phyloP scores from a whole-genome alignment of 2,113 vertebrate species.

The Nipponia nippon region DNA sequence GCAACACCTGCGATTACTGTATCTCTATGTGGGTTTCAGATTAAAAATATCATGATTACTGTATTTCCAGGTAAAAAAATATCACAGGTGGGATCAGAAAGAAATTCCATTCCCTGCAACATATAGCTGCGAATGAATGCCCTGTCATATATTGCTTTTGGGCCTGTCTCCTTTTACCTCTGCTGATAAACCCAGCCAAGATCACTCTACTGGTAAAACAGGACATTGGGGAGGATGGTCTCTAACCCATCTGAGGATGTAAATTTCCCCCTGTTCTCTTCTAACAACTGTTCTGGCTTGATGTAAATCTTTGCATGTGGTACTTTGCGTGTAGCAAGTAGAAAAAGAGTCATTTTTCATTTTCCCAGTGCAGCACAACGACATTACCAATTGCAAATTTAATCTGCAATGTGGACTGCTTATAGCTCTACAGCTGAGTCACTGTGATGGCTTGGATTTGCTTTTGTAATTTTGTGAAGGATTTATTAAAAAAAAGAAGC shows the following conservation, averaged over 20 bases:
- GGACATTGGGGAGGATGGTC: accelerated
- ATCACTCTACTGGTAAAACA: neutral
- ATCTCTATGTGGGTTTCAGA: neutral
- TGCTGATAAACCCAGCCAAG: neutral
- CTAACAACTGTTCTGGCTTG: neutral
- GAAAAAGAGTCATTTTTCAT: neutral
- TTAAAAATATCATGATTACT: neutral
- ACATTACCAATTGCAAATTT: constrained; percentile 4
- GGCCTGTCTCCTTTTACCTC: neutral
- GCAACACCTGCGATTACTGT: neutral
- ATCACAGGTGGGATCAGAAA: neutral
- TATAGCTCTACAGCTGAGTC: neutral
- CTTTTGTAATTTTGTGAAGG: neutral
- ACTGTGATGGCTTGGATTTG: neutral
- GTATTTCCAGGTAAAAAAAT: neutral
- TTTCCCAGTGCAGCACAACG: neutral
- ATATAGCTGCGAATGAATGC: neutral
- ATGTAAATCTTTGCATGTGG: neutral
- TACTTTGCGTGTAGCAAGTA: neutral
- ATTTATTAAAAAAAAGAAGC: neutral
- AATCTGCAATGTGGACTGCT: neutral
- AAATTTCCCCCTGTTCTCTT: neutral
- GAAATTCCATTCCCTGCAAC: neutral
- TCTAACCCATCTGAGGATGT: neutral
- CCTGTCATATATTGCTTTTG: neutral